These are phyloP conservation scores for Plusia festucae DNA, from an alignment of 2,888 invertebrate species.

Conservation along the genomic window DNA sequence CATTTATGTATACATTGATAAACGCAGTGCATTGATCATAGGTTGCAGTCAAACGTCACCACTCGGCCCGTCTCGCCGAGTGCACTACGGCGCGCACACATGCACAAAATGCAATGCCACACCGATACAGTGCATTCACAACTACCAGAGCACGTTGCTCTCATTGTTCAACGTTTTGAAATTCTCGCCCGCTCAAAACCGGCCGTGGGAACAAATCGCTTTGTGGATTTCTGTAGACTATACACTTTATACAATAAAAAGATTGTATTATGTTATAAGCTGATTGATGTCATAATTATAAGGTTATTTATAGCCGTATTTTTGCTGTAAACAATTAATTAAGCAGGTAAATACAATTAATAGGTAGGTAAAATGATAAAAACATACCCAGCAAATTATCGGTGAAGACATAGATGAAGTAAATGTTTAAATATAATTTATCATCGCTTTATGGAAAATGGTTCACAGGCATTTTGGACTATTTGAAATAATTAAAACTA, in stretches of 20 bases:
- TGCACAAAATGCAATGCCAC: constrained; percentile 59
- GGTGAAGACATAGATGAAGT: too few species aligned
- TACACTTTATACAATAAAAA: constrained; percentile 31
- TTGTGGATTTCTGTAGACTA: constrained; percentile 58
- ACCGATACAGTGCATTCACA: constrained; percentile 63
- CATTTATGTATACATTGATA: constrained; percentile 41
- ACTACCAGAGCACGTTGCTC: constrained; percentile 69
- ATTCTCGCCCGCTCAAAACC: constrained; percentile 78
- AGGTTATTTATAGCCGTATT: neutral
- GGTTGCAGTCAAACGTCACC: constrained; percentile 45
- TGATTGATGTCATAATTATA: constrained; percentile 1
- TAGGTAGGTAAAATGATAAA: too few species aligned
- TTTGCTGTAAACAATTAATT: neutral
- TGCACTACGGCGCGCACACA: constrained; percentile 62
- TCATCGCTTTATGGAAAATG: too few species aligned
- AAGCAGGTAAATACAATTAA: neutral
- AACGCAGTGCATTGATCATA: constrained; percentile 46
- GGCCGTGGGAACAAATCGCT: constrained; percentile 80
- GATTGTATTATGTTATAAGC: constrained; percentile 9
- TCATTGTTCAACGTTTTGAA: constrained; percentile 85
- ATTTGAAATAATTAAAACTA: too few species aligned
- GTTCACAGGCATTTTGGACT: too few species aligned
- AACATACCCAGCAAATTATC: too few species aligned
- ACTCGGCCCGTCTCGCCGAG: constrained; percentile 47
- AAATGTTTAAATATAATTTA: too few species aligned